These are phyloP conservation scores for Hoplodrina ambigua DNA, from an alignment of 2,888 invertebrate species.

Conservation along the genomic window DNA sequence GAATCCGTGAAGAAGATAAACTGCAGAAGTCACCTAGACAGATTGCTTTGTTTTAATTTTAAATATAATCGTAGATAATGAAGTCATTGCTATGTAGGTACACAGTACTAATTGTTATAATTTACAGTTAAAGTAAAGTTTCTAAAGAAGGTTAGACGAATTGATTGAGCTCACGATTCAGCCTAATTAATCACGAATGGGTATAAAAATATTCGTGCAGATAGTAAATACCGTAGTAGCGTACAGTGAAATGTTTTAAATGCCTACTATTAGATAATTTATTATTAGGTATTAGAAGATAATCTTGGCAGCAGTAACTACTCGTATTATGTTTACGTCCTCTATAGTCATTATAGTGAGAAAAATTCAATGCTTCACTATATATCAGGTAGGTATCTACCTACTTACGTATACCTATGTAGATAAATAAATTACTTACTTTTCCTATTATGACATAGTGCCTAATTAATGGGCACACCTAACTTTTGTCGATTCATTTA, in stretches of 20 bases:
- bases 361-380: too few relatives aligned
- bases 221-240: constrained; percentile 29
- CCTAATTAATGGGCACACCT: too few relatives aligned
- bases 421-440: too few relatives aligned
- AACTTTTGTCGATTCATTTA: too few relatives aligned
- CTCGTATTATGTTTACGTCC: too few relatives aligned
- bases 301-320: neutral
- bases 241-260: constrained; percentile 23
- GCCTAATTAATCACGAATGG: constrained; percentile 51
- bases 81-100: constrained; percentile 21
- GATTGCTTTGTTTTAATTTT: constrained; percentile 2
- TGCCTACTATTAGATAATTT: neutral
- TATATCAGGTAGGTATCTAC: too few relatives aligned
- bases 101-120: neutral
- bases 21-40: neutral
- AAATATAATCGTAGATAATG: constrained; percentile 10
- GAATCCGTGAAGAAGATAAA: constrained; percentile 12
- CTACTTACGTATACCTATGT: neutral
- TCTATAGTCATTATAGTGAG: too few relatives aligned
- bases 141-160: constrained; percentile 22
- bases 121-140: constrained; percentile 10
- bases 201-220: constrained; percentile 30
- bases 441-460: too few relatives aligned
- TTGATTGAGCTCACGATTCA: constrained; percentile 52
- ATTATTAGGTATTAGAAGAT: neutral